phyloP scores from a whole-genome alignment of 2,797 vertebrate species.

The Danionella dracula region DNA sequence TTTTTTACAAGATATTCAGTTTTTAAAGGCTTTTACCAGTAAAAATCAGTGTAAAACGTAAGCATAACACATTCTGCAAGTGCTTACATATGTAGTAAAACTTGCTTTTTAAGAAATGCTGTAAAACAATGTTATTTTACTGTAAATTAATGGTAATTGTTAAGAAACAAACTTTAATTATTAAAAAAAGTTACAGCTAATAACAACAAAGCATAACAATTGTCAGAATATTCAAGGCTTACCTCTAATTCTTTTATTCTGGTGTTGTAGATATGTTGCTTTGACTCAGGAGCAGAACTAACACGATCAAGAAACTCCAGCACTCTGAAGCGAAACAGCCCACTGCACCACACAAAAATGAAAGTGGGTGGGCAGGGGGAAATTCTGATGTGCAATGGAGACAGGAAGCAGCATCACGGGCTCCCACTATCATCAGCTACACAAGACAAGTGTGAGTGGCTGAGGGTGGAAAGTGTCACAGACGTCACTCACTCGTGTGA shows the following conservation, averaged over 20 bases:
- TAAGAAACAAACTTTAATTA: too few species aligned
- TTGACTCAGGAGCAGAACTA: conserved; percentile 40
- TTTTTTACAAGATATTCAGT: too few species aligned
- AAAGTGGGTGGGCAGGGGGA: conserved; percentile 67
- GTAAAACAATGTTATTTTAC: too few species aligned
- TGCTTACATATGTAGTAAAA: too few species aligned
- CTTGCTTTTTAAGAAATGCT: too few species aligned
- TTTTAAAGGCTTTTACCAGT: too few species aligned
- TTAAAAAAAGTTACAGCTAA: background rate
- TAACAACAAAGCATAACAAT: background rate
- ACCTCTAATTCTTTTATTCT: conserved; percentile 59
- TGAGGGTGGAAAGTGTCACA: conserved; percentile 47
- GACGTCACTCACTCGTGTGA: conserved; percentile 39
- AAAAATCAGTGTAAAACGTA: too few species aligned
- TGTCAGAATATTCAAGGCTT: conserved; percentile 46
- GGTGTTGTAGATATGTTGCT: conserved; percentile 46
- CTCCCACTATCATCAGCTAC: conserved; percentile 53
- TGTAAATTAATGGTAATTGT: too few species aligned
- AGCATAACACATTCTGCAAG: too few species aligned
- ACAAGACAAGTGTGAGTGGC: conserved; percentile 16
- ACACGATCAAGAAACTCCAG: conserved; percentile 20
- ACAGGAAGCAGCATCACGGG: conserved; percentile 77
- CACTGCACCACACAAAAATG: conserved; percentile 51
- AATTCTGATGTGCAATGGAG: conserved; percentile 62
- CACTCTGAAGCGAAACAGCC: conserved; percentile 47